Evolutionary conservation across 2,113 vertebrate species (phyloP), one percentile per base, ranked within the genome.

Genomic region (Chitala chitala): DNA sequence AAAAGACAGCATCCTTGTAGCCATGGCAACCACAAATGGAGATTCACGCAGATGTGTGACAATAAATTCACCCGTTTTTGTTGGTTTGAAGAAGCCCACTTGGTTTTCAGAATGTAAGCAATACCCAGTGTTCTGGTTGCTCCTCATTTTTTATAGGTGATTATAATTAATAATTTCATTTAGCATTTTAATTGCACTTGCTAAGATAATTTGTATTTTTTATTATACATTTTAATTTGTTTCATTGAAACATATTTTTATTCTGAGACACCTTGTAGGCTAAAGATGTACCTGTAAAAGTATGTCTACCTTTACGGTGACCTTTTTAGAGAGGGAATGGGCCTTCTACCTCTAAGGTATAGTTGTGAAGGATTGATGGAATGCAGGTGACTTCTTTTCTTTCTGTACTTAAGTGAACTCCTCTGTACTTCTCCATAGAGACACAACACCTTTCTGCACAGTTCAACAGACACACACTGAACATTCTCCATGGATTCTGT

Each of bases 21-120:
- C 84, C 84, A 88, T 86, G 85, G 88, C 78, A 88, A 91, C 89
- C 75, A 51, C 59, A 77, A 48, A n/a, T n/a, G 46, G 20, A 55
- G 69, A 12, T 20, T 1, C 4, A 40, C 31, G 7, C 50, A 46
- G n/a, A 26, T 5, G 40, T 12, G 42, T 68, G 65, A 3, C 4
- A 6, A 33, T 40, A 3, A 22, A 48, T 15, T 33, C n/a, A 42
- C 63, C 36, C 22, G 9, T n/a, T n/a, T n/a, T n/a, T n/a, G n/a
- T n/a, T n/a, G n/a, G n/a, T n/a, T n/a, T n/a, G n/a, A n/a, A n/a
- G n/a, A n/a, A n/a, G n/a, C 15, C 63, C 63, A 8, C 10, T n/a
- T 20, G 36, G 20, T 22, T 22, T 65, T 38, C 24, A 65, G 38
- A n/a, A n/a, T n/a, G n/a, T n/a, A n/a, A n/a, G 10, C 20, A 26